Base-by-base conservation (phyloP, 1,140 invertebrate species). In the Schlechtendalia chinensis region DNA sequence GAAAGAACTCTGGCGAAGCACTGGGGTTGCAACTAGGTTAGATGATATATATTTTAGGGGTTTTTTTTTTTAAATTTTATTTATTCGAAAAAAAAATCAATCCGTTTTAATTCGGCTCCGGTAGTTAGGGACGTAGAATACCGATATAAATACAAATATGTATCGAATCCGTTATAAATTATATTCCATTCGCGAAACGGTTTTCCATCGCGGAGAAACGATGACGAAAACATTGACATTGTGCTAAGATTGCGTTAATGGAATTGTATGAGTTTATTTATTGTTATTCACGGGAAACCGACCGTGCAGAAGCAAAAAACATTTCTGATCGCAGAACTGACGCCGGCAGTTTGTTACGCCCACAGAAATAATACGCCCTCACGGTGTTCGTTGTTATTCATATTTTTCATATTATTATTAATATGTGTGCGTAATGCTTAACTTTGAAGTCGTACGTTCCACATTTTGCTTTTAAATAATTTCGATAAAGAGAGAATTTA, bases 1-100 rank as follows among this genome's bases (percentile, higher is more conserved):
- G 84, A 65, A 89, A 89, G 85, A 84, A 84, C 72, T 83, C 86
- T 1, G 85, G 86, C 80, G 83, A 84, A 45, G 83, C 82, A 4
- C 83, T 90, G 72, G 85, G 86, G 82, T 83, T 88, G 19, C 85
- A 87, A 82, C 85, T 88, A 83, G 75, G 75, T 79, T 63, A 79
- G 75, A 22, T 39, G 32, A n/a, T 29, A 27, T 54, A 14, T 50
- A 45, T 10, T 45, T 10, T 45, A 4, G 39, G 39, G n/a, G 5
- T 45, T 5, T 24, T 22, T 53, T 24, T 56, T 6, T 17, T 32
- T 65, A 45, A 61, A 74, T 54, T 56, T 63, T 63, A 19, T 22
- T 67, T 67, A n/a, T 65, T 12, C 12, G 50, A 53, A 56, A 56
- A 56, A n/a, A n/a, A n/a, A n/a, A n/a, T n/a, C 19, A 17, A 22